phyloP scores from a whole-genome alignment of 2,113 vertebrate species.

The Trogon melanurus region DNA sequence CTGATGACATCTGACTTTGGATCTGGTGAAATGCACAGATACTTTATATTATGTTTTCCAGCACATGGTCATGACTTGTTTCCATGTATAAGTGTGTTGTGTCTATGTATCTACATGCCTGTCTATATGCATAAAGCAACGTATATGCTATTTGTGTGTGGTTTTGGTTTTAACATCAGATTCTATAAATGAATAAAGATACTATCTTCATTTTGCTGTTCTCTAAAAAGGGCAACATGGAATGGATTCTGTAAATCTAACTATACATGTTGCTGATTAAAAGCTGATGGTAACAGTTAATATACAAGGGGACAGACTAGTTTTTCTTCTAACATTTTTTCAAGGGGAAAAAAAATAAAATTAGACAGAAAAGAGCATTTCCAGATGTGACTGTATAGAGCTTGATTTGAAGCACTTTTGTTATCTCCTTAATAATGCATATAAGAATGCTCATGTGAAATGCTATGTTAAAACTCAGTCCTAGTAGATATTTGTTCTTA shows the following conservation, averaged over 20 bases:
- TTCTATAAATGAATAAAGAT: constrained; percentile 73
- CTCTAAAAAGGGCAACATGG: constrained; percentile 64
- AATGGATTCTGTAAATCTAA: constrained; percentile 71
- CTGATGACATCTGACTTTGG: constrained; percentile 26
- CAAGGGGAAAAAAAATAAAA: not conserved
- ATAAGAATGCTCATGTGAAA: constrained; percentile 32
- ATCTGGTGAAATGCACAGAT: not conserved
- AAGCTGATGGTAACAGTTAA: constrained; percentile 74
- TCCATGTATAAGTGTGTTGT: constrained; percentile 17
- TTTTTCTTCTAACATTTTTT: constrained; percentile 39
- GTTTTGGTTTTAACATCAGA: constrained; percentile 62
- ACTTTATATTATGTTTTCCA: constrained; percentile 14
- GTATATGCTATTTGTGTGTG: constrained; percentile 45
- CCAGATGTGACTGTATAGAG: constrained; percentile 67
- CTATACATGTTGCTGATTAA: constrained; percentile 72
- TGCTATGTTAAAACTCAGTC: constrained; percentile 32
- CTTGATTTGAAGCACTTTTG: constrained; percentile 53
- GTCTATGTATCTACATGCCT: constrained; percentile 42
- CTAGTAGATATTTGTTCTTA: constrained; percentile 38
- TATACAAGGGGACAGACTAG: constrained; percentile 23
- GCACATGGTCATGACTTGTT: constrained; percentile 40
- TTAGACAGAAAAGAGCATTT: constrained; percentile 62
- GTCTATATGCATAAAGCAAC: constrained; percentile 51
- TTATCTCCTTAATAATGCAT: constrained; percentile 66
- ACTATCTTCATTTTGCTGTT: constrained; percentile 65